phyloP scores from a whole-genome alignment of 92 coral and sea anemone genomes.

The Heliopora coerulea region DNA sequence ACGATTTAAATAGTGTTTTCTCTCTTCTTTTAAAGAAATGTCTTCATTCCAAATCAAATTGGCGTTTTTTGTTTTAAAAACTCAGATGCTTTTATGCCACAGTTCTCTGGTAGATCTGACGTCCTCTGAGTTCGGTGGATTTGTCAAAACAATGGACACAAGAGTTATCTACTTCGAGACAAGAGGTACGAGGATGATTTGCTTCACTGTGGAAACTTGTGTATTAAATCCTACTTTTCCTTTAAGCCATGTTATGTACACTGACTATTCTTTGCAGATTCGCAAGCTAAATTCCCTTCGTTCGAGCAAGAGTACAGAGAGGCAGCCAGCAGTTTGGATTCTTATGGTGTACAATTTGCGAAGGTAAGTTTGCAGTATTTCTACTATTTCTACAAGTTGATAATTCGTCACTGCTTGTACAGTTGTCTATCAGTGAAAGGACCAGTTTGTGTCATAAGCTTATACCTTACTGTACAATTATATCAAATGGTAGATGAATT shows the following conservation, averaged over 20 bases:
- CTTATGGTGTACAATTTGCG: conserved; percentile 60
- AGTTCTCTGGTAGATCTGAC: conserved; percentile 9
- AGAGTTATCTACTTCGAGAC: conserved; percentile 38
- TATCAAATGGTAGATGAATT: conserved; percentile 23
- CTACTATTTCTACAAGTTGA: too few species aligned
- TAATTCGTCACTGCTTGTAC: not conserved
- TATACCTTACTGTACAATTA: too few species aligned
- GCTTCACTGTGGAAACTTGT: too few species aligned
- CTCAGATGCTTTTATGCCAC: conserved; percentile 4
- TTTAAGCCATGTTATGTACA: not conserved
- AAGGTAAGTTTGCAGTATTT: conserved; percentile 42
- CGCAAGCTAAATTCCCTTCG: conserved; percentile 38
- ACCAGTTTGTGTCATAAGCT: too few species aligned
- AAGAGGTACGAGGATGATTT: conserved; percentile 17
- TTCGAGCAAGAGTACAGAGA: conserved; percentile 48
- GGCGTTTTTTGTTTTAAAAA: not conserved
- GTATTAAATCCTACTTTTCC: too few species aligned
- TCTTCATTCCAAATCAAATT: not conserved
- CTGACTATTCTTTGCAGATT: not conserved
- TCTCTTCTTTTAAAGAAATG: not conserved
- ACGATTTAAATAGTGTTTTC: too few species aligned
- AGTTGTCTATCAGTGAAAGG: too few species aligned
- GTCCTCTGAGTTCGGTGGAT: conserved; percentile 28
- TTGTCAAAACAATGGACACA: conserved; percentile 27
- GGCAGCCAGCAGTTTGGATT: conserved; percentile 48